Evolutionary conservation across 2,888 invertebrate species (phyloP).

Genomic region (Glaucopsyche alexis): DNA sequence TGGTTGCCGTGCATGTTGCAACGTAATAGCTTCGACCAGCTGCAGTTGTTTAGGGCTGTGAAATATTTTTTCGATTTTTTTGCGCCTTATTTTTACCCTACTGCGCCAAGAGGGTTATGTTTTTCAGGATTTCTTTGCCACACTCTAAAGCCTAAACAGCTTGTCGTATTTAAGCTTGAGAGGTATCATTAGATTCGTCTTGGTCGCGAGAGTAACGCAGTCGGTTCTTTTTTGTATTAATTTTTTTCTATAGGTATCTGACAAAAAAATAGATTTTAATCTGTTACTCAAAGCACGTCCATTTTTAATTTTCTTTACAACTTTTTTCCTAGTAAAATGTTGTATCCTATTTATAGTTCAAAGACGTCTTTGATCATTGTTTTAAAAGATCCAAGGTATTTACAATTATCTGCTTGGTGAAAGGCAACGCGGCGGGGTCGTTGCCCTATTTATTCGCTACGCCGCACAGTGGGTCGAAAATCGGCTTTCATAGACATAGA

Average conservation of each 20-base stretch:
- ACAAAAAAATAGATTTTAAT: too few relatives aligned
- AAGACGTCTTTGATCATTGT: slow-evolving; percentile 11
- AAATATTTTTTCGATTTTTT: background rate
- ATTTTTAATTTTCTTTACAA: background rate
- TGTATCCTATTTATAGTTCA: slow-evolving; percentile 1
- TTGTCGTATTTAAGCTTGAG: too few relatives aligned
- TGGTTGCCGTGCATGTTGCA: slow-evolving; percentile 1
- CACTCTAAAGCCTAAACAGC: too few relatives aligned
- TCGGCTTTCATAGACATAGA: too few relatives aligned
- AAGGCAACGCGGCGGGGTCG: background rate
- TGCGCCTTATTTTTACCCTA: background rate
- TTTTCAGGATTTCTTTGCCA: too few relatives aligned
- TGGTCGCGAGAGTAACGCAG: too few relatives aligned
- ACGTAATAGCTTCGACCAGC: background rate
- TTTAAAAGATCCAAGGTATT: slow-evolving; percentile 17
- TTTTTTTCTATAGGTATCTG: too few relatives aligned
- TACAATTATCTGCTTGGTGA: slow-evolving; percentile 19
- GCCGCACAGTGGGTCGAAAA: too few relatives aligned
- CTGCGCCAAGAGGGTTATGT: too few relatives aligned
- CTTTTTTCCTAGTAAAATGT: background rate
- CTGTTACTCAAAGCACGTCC: background rate
- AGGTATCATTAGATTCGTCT: too few relatives aligned
- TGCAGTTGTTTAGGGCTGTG: background rate
- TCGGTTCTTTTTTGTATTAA: too few relatives aligned
- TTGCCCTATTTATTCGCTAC: slow-evolving; percentile 2